Base-by-base conservation (phyloP, 1,140 invertebrate genomes). In the Neodiprion virginianus region DNA sequence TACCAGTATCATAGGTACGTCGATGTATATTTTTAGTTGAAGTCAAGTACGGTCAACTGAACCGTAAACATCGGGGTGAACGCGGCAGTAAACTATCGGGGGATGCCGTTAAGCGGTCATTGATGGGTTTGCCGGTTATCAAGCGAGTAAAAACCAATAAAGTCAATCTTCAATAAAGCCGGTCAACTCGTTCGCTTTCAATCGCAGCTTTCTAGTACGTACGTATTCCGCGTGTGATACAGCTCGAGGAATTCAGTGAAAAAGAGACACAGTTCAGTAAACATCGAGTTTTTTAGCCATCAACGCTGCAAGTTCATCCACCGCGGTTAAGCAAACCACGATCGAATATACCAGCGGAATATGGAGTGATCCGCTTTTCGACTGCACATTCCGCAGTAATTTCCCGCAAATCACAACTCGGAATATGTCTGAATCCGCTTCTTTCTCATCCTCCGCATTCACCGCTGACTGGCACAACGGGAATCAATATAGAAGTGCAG, bases 401-500 rank as follows among this genome's bases (percentile, higher is more conserved):
- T 40, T 40, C 28, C 28, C 28, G 2, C 28, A 5, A 40, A 40
- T 40, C 28, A 40, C 1, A 40, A 40, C 28, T 40, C 28, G 2
- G 28, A 40, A 40, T 40, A 40, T 1, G 5, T 40, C 28, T 40
- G 1, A 40, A 40, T 40, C 28, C 28, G 28, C 28, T 40, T 40
- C 61, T 7, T 65, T 7, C 68, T 71, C 72, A 77, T 74, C 73
- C 80, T 81, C 75, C 78, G 79, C 68, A 75, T 80, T 78, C 82
- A 78, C 78, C 71, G 74, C 78, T 72, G 66, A 75, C 50, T 77
- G 74, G 74, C 69, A 77, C 75, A 72, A 74, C 81, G 83, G 84
- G 83, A 87, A 87, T 87, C 86, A 84, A 87, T 87, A 85, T 77
- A 74, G 73, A 75, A 75, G 77, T 74, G 72, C 61, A 72, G 72